Base-by-base conservation (phyloP, 2,113 vertebrate species). In the Sciurus niger region DNA sequence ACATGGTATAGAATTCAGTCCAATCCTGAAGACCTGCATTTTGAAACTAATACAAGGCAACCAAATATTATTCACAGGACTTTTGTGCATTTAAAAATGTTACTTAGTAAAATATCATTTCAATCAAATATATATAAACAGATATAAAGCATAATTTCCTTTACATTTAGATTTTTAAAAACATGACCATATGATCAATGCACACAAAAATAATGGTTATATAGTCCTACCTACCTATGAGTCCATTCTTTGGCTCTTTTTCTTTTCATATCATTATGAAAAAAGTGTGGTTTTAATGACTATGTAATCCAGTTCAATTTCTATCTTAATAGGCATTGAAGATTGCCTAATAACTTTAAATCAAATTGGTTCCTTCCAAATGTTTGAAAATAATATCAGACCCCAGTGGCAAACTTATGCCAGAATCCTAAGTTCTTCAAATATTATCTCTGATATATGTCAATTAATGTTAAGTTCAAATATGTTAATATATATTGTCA, bases 351-450 rank as follows among this genome's bases (percentile, higher is more conserved):
- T 68, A 76, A 93, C 4, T 28, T 90, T 89, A 82, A 84, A 60
- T 68, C 28, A 22, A 70, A 8, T 58, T 74, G 4, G 6, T 86
- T 72, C 14, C 24, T 94, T 89, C 48, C 53, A 94, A 67, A 94
- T 92, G 53, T 76, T 51, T 96, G 28, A 92, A 91, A 96, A 83
- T n/a, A 28, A 77, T 63, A 11, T 80, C 20, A 96, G 12, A 4
- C 1, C 68, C 58, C 25, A 53, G 5, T 48, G 22, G n/a, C 60
- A 92, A 96, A 91, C 68, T 32, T 93, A 73, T 58, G 6, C 30
- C 76, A 63, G 37, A 84, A 93, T 4, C 10, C 3, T 58, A 67
- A 91, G 2, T 74, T 93, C 25, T 90, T 85, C 37, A 88, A 85
- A 93, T 4, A 89, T 84, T 58, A 93, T 70, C 32, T 90, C 11